Evolutionary conservation across 2,113 vertebrate species (phyloP).

Genomic region (Penelope pileata): DNA sequence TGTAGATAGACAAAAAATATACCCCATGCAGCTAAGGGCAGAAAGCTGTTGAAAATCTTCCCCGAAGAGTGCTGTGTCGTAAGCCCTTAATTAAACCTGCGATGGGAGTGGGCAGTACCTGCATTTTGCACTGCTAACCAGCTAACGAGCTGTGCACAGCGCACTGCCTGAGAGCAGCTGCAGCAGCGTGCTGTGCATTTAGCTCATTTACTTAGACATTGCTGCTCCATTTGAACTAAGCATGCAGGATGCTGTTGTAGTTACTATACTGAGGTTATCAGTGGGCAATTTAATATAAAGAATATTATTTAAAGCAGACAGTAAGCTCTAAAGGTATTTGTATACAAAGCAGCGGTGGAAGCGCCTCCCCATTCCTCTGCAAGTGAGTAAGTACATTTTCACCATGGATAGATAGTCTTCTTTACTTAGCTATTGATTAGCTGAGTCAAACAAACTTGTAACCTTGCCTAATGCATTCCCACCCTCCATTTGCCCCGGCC

Average conservation of each 20-base stretch:
- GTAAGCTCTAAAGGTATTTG: background rate
- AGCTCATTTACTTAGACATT: background rate
- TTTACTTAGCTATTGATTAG: constrained; percentile 61
- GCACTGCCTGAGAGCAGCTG: background rate
- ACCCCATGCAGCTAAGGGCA: background rate
- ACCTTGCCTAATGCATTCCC: constrained; percentile 54
- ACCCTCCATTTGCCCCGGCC: constrained; percentile 35
- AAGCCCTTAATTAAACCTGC: constrained; percentile 26
- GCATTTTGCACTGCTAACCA: constrained; percentile 2
- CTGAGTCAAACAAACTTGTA: constrained; percentile 51
- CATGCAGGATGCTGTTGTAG: background rate
- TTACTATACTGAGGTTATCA: background rate
- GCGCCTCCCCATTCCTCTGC: background rate
- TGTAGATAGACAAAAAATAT: background rate
- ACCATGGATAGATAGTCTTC: constrained; percentile 26
- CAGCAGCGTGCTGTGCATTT: background rate
- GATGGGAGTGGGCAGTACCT: background rate
- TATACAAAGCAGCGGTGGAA: background rate
- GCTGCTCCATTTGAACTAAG: background rate
- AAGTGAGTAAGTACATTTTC: constrained; percentile 39
- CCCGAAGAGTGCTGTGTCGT: background rate
- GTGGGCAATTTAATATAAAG: background rate
- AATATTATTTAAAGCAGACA: background rate
- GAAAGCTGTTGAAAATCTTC: background rate
- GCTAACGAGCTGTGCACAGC: constrained; percentile 36